These are phyloP conservation scores for Anas acuta DNA, from an alignment of 2,797 vertebrate species.

Conservation along the genomic window DNA sequence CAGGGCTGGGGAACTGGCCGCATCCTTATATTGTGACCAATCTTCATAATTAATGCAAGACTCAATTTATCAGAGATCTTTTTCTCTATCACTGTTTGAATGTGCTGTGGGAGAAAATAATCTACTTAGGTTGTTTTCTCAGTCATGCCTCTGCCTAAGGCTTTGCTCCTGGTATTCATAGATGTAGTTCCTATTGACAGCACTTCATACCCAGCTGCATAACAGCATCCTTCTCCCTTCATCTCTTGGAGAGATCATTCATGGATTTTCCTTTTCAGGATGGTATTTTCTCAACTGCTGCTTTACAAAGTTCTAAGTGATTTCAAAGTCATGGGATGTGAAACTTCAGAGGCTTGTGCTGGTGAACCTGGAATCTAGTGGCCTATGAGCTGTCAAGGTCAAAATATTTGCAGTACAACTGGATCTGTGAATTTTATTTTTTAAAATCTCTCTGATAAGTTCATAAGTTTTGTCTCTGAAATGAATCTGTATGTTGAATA, in stretches of 20 bases:
- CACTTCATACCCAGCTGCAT: not conserved
- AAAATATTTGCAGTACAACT: not conserved
- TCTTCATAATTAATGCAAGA: not conserved
- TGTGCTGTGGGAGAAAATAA: not conserved
- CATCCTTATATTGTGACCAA: not conserved
- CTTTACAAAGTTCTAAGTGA: not conserved
- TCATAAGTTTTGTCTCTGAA: not conserved
- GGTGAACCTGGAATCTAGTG: not conserved
- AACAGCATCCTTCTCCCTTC: not conserved
- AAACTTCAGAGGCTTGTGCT: not conserved
- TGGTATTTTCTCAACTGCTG: not conserved
- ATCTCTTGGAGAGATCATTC: not conserved
- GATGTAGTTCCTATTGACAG: not conserved
- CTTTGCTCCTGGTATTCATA: not conserved
- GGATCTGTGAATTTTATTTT: not conserved
- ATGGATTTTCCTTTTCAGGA: not conserved
- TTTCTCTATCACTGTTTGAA: not conserved
- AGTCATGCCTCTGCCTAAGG: fast-evolving
- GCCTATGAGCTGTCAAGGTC: not conserved
- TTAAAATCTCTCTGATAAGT: not conserved
- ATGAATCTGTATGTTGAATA: not conserved
- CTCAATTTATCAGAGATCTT: not conserved
- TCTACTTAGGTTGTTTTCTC: not conserved
- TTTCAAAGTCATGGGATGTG: not conserved
- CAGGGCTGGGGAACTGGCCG: not conserved